Base-by-base conservation (phyloP, 2,797 vertebrate genomes). In the Anas acuta region DNA sequence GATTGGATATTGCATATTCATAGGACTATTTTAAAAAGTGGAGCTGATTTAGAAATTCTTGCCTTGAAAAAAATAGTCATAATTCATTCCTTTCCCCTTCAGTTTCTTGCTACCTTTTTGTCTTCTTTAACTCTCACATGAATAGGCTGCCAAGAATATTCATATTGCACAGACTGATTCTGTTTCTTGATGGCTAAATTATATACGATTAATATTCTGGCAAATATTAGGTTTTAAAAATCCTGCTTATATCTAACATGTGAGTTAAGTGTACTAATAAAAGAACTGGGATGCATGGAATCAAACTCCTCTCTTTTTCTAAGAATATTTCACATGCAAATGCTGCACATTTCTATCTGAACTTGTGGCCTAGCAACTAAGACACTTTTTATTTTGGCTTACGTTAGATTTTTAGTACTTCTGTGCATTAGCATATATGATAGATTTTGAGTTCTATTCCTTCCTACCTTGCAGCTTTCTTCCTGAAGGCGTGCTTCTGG, bases 21-120 rank as follows among this genome's bases (percentile, higher is more conserved):
- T 87, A 72, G 22, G 8, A 25, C 7, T 70, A 17, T 69, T 89
- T 77, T 56, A 12, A 62, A 87, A 79, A 87, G 30, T 3, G 0
- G 54, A 80, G 7, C 39, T 21, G 53, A 72, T 74, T 67, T 83
- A 57, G 18, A 92, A 96, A 90, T 77, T 75, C 49, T 43, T 91
- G 43, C 45, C 28, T 74, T 73, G 67, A 43, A 81, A 66, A 92
- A 86, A 28, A 32, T 8, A 66, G 35, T 51, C 5, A 7, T 77
- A 83, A 72, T 56, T 80, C 7, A 4, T 81, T 90, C 45, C 41
- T 69, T 72, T 80, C 32, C 26, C 6, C 39, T 11, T 75, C 25
- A 35, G 8, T 57, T 57, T 15, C 17, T 65, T 58, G 61, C 14
- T 8, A 74, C 9, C 1, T 47, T 70, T 43, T 70, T 67, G 51